phyloP scores from a whole-genome alignment of 2,888 invertebrate species.

The Phrixothrix hirtus region DNA sequence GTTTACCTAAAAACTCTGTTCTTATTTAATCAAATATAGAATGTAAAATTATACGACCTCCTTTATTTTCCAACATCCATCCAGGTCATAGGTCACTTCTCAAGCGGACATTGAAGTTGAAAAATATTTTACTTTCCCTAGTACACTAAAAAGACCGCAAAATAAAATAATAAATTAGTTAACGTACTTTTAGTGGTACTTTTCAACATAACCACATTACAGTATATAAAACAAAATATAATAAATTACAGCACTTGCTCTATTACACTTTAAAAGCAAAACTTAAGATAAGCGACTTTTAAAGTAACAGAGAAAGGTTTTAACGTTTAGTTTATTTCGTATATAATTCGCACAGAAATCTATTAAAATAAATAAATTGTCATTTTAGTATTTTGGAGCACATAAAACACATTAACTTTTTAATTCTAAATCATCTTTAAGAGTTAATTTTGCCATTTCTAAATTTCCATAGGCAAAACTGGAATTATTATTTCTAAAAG shows the following conservation, averaged over 20 bases:
- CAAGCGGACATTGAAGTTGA: slow-evolving; percentile 1
- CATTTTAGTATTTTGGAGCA: not conserved
- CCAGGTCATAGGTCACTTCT: slow-evolving; percentile 10
- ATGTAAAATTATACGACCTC: slow-evolving; percentile 13
- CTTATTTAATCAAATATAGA: slow-evolving; percentile 8
- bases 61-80: slow-evolving; percentile 6
- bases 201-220: too few relatives aligned
- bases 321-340: too few relatives aligned
- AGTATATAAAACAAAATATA: too few relatives aligned
- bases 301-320: too few relatives aligned
- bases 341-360: not conserved
- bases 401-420: not conserved
- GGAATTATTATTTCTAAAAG: slow-evolving; percentile 42
- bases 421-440: not conserved
- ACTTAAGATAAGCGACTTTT: too few relatives aligned
- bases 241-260: too few relatives aligned
- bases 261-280: too few relatives aligned
- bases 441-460: not conserved
- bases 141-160: not conserved
- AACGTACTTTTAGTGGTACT: too few relatives aligned
- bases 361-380: not conserved
- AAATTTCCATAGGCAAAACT: slow-evolving; percentile 39
- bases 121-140: slow-evolving; percentile 8
- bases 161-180: not conserved
- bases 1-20: slow-evolving; percentile 6